Evolutionary conservation across 2,797 vertebrate species (phyloP).

Genomic region (Myoxocephalus aenaeus): DNA sequence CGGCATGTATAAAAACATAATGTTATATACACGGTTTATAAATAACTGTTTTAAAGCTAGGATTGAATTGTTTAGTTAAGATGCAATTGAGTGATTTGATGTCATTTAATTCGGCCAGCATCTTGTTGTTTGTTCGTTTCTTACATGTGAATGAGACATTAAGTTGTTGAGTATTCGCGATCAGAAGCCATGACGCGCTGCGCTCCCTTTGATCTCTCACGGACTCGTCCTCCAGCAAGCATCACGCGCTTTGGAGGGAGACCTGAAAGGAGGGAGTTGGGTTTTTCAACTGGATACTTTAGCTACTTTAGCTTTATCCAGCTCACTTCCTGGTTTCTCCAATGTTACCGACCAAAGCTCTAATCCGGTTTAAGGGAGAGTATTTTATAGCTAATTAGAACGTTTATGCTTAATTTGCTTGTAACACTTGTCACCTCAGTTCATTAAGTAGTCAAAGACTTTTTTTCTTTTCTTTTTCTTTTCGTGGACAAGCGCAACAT

Average conservation of each 20-base stretch:
- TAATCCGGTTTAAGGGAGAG: not conserved
- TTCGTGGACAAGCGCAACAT: not conserved
- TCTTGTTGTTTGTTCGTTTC: too few species aligned
- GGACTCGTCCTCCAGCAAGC: too few species aligned
- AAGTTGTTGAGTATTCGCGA: too few species aligned
- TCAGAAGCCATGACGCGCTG: too few species aligned
- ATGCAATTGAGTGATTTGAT: not conserved
- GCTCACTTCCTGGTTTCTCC: not conserved
- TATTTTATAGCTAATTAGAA: not conserved
- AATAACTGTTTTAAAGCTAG: not conserved
- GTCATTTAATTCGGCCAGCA: too few species aligned
- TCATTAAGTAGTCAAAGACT: not conserved
- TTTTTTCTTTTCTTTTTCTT: not conserved
- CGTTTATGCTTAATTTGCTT: too few species aligned
- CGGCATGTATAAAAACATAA: not conserved
- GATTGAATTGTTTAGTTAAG: not conserved
- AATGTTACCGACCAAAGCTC: too few species aligned
- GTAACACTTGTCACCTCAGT: not conserved
- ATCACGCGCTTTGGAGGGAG: too few species aligned
- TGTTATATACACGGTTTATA: not conserved
- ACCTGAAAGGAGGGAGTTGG: not conserved
- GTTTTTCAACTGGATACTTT: not conserved
- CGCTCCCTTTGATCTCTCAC: too few species aligned
- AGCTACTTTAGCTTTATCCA: not conserved
- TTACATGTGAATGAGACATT: too few species aligned